These are phyloP conservation scores for Cantharis nigra DNA, from an alignment of 2,888 invertebrate species.

Conservation along the genomic window DNA sequence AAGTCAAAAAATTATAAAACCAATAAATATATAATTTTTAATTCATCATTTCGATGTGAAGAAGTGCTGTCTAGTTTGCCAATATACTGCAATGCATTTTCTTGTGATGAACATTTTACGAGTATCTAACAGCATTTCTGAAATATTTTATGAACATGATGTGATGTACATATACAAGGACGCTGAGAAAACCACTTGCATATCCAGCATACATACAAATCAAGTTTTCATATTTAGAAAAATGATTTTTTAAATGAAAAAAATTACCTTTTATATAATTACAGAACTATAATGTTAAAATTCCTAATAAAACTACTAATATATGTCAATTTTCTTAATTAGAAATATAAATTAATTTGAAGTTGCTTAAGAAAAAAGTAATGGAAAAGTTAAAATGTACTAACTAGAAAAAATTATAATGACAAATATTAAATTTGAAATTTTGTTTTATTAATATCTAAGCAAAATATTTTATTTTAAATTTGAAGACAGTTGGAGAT, in stretches of 20 bases:
- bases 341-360: background rate
- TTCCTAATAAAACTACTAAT: background rate
- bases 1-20: no score
- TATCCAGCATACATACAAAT: background rate
- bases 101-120: background rate
- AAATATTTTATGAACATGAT: conserved; percentile 37
- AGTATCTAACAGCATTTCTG: conserved; percentile 26
- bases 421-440: no score
- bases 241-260: background rate
- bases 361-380: no score
- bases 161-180: conserved; percentile 17
- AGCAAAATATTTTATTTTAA: background rate
- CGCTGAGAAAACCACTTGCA: background rate
- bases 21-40: background rate
- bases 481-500: background rate
- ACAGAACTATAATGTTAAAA: background rate
- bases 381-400: background rate
- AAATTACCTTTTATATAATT: background rate
- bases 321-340: background rate
- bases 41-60: background rate
- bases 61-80: background rate
- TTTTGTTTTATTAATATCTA: no score
- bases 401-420: no score
- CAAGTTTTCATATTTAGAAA: background rate
- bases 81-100: background rate